Base-by-base conservation (phyloP, 2,113 vertebrate species). In the Tenebrosternarchus preto region DNA sequence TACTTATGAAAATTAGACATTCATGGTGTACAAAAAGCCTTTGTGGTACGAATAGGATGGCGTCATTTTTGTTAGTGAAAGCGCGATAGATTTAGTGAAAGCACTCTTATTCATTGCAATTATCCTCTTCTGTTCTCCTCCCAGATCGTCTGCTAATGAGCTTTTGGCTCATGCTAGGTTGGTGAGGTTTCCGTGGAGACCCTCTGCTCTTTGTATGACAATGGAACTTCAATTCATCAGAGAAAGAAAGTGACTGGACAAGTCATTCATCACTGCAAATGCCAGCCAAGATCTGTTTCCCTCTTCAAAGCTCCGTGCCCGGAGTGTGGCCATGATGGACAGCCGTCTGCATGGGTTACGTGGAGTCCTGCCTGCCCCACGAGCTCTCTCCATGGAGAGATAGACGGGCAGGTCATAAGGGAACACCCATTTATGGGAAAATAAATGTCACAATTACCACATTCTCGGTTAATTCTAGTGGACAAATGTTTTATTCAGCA, bases 201-300 rank as follows among this genome's bases (percentile, higher is more conserved):
- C 89, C 92, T 92, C 85, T 91, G 93, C 94, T 96, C 94, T 96
- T 96, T 95, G 92, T 95, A 93, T 94, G 94, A 97, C 95, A 96
- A 95, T 94, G 93, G 81, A 93, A 93, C 91, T 91, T 93, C 89
- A 92, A 93, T 93, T 93, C 95, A 92, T 94, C 91, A 89, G 93
- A 95, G 95, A 96, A 91, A 87, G 7, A 81, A 75, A 94, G 91
- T 91, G 93, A 94, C 92, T 92, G 94, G 94, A 96, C 93, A 93
- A 95, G 94, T 96, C 95, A 95, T 95, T 96, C 94, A 96, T 95
- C 93, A 93, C 93, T 95, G 94, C 93, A 96, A 96, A 96, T 98
- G 94, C 93, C 95, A 96, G 94, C 94, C 89, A 95, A 94, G 78
- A 94, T 95, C 94, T 95, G 94, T 96, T 95, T 94, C 93, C 91